These are phyloP conservation scores for Dioctria linearis DNA, from an alignment of 2,888 invertebrate species.

Conservation along the genomic window DNA sequence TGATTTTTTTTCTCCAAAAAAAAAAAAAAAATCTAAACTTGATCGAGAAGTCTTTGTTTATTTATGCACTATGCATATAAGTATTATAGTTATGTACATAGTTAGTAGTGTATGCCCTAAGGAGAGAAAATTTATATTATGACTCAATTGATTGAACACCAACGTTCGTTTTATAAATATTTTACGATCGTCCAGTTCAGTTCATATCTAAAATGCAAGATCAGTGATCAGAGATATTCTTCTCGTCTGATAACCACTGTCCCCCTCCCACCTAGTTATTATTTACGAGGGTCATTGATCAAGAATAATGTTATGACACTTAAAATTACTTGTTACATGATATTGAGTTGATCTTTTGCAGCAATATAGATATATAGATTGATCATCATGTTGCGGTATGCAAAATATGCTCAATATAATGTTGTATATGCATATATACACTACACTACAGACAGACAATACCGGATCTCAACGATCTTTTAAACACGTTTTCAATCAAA, in stretches of 20 bases:
- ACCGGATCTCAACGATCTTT: slow-evolving; percentile 21
- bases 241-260: neutral
- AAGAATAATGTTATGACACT: slow-evolving; percentile 36
- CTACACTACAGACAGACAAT: neutral
- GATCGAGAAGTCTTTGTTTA: slow-evolving; percentile 1
- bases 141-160: neutral
- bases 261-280: neutral
- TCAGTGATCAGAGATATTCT: neutral
- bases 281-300: slow-evolving; percentile 32
- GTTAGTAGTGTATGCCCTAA: too few species aligned
- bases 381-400: neutral
- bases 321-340: slow-evolving; percentile 34
- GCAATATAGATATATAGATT: neutral
- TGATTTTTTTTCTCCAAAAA: neutral
- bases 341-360: slow-evolving; percentile 10
- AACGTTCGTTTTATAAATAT: neutral
- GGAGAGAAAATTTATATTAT: neutral
- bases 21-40: neutral
- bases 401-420: neutral
- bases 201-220: neutral
- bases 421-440: neutral
- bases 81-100: too few species aligned
- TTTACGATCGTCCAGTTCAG: neutral
- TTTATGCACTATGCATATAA: neutral
- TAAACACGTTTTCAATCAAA: neutral